Conservation (phyloP, 2,888 invertebrate species). For the Apoderus coryli region DNA sequence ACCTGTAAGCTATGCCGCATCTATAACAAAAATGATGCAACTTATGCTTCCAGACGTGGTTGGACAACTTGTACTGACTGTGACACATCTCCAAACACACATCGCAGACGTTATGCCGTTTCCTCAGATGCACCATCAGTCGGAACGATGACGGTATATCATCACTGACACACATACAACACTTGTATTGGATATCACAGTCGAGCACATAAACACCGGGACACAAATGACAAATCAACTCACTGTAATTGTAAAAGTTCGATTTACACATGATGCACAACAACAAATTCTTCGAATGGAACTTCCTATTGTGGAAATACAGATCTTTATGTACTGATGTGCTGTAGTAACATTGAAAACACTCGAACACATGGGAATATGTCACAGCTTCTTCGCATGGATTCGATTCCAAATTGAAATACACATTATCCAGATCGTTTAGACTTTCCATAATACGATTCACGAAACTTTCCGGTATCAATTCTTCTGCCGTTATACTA, state of each 20-base stretch:
- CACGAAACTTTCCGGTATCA: conserved; percentile 56
- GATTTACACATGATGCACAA: conserved; percentile 79
- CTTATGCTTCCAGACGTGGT: conserved; percentile 86
- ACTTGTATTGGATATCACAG: conserved; percentile 58
- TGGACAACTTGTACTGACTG: conserved; percentile 65
- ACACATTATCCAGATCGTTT: conserved; percentile 44
- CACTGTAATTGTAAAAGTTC: conserved; percentile 77
- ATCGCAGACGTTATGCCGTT: conserved; percentile 74
- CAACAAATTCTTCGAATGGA: conserved; percentile 71
- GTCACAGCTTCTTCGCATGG: conserved; percentile 39
- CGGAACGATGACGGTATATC: conserved; percentile 76
- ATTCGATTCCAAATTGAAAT: conserved; percentile 60
- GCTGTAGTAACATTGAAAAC: conserved; percentile 72
- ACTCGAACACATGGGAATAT: conserved; percentile 61
- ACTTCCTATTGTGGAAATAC: conserved; percentile 72
- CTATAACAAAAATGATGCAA: conserved; percentile 75
- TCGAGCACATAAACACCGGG: conserved; percentile 55
- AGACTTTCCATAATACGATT: conserved; percentile 47
- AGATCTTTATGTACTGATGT: conserved; percentile 70
- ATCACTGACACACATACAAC: conserved; percentile 65
- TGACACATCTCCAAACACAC: conserved; percentile 72
- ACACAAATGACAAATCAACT: conserved; percentile 74
- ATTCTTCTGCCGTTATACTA: conserved; percentile 61
- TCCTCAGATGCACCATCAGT: conserved; percentile 75
- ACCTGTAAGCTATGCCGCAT: conserved; percentile 65